Evolutionary conservation across 2,888 invertebrate genomes (phyloP).

Genomic region (Prenolepis imparis): DNA sequence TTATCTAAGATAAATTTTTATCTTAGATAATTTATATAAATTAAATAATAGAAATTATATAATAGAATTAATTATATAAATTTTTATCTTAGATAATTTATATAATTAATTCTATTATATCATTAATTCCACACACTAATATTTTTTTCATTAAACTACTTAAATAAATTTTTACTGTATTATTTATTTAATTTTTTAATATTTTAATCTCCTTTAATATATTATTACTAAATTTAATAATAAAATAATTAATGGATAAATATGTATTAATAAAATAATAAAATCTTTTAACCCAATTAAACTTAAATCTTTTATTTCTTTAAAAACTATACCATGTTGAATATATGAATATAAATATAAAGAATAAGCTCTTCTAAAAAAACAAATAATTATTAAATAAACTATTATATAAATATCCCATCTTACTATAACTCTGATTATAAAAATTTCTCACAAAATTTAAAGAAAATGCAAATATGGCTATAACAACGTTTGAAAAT

Average conservation of each 20-base stretch:
- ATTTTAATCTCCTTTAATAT: too few relatives aligned
- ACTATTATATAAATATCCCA: background rate
- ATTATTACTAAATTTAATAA: slow-evolving; percentile 90
- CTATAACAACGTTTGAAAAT: background rate
- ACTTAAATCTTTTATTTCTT: slow-evolving; percentile 89
- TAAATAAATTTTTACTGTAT: too few relatives aligned
- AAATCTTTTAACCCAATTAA: slow-evolving; percentile 88
- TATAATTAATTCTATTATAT: too few relatives aligned
- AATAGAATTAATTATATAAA: too few relatives aligned
- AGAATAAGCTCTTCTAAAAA: background rate
- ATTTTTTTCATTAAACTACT: slow-evolving; percentile 90
- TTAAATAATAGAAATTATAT: too few relatives aligned
- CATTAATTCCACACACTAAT: slow-evolving; percentile 90
- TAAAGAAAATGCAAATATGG: background rate
- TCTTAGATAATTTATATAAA: too few relatives aligned
- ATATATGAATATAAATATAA: background rate
- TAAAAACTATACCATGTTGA: background rate
- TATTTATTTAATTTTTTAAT: too few relatives aligned
- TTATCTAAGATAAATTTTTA: slow-evolving; percentile 87
- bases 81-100: too few relatives aligned
- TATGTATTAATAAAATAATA: too few relatives aligned
- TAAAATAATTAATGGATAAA: slow-evolving; percentile 88
- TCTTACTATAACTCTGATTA: too few relatives aligned
- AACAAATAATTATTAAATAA: background rate
- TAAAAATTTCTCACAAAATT: too few relatives aligned